A percentile compares a stretch with the other conserved stretches of the same genome.
phyloP scores from a whole-genome alignment of 2,113 vertebrate genomes.

The Lota lota region DNA sequence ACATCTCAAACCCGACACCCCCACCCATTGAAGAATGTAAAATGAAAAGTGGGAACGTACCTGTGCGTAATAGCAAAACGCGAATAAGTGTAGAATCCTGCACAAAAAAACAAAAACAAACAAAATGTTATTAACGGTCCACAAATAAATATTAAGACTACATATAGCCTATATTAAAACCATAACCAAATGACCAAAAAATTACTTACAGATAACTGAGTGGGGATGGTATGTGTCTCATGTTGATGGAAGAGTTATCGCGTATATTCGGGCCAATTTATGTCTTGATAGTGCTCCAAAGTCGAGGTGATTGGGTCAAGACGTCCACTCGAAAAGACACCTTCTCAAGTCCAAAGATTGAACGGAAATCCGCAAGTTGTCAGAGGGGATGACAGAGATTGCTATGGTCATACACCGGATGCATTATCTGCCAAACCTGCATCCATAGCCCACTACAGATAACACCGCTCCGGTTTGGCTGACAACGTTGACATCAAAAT shows the following conservation, averaged over 20 bases:
- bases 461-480: constrained; percentile 4
- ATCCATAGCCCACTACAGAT: not conserved
- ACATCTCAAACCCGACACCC: too few relatives aligned
- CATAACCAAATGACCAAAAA: not conserved
- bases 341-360: too few relatives aligned
- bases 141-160: not conserved
- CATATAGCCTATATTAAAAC: not conserved
- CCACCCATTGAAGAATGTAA: not conserved
- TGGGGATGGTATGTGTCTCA: constrained; percentile 64
- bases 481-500: constrained; percentile 15
- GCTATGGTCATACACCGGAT: not conserved
- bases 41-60: constrained; percentile 69
- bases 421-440: not conserved
- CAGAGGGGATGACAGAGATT: constrained; percentile 23
- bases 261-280: constrained; percentile 14
- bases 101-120: constrained; percentile 28
- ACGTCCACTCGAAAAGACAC: too few relatives aligned
- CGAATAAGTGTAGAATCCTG: constrained; percentile 92
- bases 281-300: not conserved
- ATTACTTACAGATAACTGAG: constrained; percentile 74
- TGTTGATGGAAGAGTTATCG: constrained; percentile 54
- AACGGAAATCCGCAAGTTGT: not conserved
- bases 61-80: constrained; percentile 92
- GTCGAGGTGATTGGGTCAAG: too few relatives aligned
- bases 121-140: not conserved